phyloP scores from a whole-genome alignment of 2,888 invertebrate species.

The Pristionchus exspectatus region DNA sequence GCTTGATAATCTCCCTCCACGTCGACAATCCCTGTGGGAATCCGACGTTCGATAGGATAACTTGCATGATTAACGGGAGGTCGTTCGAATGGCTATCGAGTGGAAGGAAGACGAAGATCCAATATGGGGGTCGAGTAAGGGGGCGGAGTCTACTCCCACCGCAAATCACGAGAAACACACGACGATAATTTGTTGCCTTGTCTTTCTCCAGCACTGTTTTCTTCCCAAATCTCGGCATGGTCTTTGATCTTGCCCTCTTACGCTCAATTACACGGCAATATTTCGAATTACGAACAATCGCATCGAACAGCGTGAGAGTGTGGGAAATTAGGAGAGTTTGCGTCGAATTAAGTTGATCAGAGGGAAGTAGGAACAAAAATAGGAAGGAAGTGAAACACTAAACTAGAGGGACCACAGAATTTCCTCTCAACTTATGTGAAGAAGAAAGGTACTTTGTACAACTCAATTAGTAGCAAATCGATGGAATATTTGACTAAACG shows the following conservation, averaged over 20 bases:
- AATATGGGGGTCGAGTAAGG: slow-evolving; percentile 19
- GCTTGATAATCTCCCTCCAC: neutral
- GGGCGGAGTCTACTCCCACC: slow-evolving; percentile 5
- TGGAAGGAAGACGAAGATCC: neutral
- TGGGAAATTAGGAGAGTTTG: no score
- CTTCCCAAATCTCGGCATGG: neutral
- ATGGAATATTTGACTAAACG: no score
- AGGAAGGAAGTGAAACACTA: neutral
- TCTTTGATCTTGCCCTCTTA: slow-evolving; percentile 4
- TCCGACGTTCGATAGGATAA: neutral
- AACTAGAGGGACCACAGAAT: neutral
- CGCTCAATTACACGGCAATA: neutral
- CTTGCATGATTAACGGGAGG: neutral
- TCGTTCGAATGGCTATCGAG: neutral
- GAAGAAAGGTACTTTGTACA: neutral
- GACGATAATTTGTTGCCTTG: neutral
- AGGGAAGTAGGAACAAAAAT: neutral
- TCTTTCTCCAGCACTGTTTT: neutral
- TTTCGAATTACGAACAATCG: neutral
- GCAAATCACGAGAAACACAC: neutral
- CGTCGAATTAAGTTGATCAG: neutral
- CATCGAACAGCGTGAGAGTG: no score
- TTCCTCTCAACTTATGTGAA: neutral
- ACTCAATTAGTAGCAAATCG: neutral
- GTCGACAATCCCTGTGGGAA: neutral